Conservation (phyloP, 2,888 invertebrate species). For the Papilio gigon region DNA sequence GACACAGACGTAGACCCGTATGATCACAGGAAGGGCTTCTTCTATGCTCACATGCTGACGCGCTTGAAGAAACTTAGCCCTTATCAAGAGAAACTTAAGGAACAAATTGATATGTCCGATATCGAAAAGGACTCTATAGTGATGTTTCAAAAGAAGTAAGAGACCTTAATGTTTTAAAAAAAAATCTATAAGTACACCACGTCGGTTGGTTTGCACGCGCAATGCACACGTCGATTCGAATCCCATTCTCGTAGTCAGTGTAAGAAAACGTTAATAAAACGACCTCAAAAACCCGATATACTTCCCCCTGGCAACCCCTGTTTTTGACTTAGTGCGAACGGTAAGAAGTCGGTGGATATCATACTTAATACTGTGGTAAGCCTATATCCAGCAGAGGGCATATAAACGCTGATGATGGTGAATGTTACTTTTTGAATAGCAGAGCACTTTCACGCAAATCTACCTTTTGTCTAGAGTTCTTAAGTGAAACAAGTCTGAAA, state of each 20-base stretch:
- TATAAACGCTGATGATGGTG: too few species aligned
- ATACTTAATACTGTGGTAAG: too few species aligned
- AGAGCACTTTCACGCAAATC: neutral
- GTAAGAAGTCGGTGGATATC: too few species aligned
- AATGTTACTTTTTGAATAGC: neutral
- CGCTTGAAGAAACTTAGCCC: conserved; percentile 85
- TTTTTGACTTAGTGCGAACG: too few species aligned
- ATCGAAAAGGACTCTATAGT: conserved; percentile 89
- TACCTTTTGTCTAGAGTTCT: too few species aligned
- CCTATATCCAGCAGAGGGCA: too few species aligned
- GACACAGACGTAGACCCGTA: conserved; percentile 91
- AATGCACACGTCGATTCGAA: too few species aligned
- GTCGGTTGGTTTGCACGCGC: too few species aligned
- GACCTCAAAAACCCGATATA: too few species aligned
- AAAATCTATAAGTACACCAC: neutral
- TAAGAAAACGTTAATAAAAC: too few species aligned
- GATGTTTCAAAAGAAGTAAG: conserved; percentile 90
- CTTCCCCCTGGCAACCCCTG: too few species aligned
- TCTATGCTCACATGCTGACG: conserved; percentile 90
- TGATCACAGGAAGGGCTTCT: conserved; percentile 89
- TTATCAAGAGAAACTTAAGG: conserved; percentile 84
- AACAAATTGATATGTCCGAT: conserved; percentile 90
- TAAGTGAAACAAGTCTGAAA: neutral
- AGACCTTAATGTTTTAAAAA: neutral
- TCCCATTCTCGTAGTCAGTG: too few species aligned